Percentiles rank a stretch among this genome's conserved stretches.
These are phyloP conservation scores for Drepana arcuata DNA, from an alignment of 1,140 invertebrate genomes.

Conservation along the genomic window DNA sequence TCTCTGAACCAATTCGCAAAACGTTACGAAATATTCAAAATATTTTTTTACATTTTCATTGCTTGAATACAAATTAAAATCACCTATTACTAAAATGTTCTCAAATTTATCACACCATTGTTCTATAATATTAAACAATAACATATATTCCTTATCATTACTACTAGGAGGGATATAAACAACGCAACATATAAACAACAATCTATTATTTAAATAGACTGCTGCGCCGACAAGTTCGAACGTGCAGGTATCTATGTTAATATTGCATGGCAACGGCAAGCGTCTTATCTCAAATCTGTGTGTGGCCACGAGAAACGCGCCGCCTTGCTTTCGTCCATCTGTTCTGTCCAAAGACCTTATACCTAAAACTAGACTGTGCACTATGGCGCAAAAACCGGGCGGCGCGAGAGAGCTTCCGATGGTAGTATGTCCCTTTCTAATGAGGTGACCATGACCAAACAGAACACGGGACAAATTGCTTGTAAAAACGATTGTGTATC, in stretches of 20 bases:
- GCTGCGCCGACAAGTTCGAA: not conserved
- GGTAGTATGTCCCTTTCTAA: too few relatives aligned
- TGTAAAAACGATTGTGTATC: too few relatives aligned
- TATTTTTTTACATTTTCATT: constrained; percentile 16
- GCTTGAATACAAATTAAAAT: constrained; percentile 22
- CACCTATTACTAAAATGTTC: constrained; percentile 15
- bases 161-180: constrained; percentile 13
- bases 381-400: too few relatives aligned
- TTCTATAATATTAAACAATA: constrained; percentile 20
- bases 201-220: not conserved
- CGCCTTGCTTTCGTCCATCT: too few relatives aligned
- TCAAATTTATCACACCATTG: constrained; percentile 13
- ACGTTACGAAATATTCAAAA: constrained; percentile 19
- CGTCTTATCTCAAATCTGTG: not conserved
- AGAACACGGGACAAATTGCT: too few relatives aligned
- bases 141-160: constrained; percentile 14
- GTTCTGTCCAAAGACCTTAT: too few relatives aligned
- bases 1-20: constrained; percentile 18
- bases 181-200: constrained; percentile 5
- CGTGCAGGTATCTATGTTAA: not conserved
- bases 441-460: too few relatives aligned
- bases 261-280: not conserved
- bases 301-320: constrained; percentile 1
- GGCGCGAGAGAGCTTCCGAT: too few relatives aligned
- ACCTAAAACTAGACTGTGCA: too few relatives aligned